These are phyloP conservation scores for Diplosoma virens DNA, from an alignment of 23 tunicate genomes.

Conservation along the genomic window DNA sequence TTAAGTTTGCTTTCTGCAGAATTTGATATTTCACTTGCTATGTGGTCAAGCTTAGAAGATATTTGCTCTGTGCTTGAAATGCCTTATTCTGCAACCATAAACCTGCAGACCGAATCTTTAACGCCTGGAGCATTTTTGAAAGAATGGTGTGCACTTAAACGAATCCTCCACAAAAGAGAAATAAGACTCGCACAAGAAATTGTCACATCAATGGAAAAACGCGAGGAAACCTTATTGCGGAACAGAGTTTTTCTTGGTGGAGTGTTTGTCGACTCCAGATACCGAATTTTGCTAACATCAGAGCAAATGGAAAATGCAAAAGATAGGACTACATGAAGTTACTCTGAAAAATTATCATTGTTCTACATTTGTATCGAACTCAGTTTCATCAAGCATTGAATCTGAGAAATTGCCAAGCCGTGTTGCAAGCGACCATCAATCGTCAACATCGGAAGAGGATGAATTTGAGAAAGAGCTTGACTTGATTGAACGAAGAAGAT, in stretches of 20 bases:
- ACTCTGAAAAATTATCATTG: constrained; percentile 2
- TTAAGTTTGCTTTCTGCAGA: constrained; percentile 21
- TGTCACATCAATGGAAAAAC: constrained; percentile 30
- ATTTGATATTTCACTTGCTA: constrained; percentile 21
- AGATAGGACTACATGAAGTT: background rate
- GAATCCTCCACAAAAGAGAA: constrained; percentile 24
- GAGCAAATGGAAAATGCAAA: too few relatives aligned
- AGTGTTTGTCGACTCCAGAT: constrained; percentile 23
- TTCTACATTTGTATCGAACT: background rate
- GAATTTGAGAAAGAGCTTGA: constrained; percentile 8
- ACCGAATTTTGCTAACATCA: constrained; percentile 19
- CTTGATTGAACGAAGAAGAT: background rate
- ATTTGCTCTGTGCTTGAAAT: constrained; percentile 2
- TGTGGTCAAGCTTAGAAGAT: background rate
- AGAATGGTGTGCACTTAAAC: constrained; percentile 25
- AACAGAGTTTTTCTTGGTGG: constrained; percentile 17
- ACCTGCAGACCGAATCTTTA: constrained; percentile 29
- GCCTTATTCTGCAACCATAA: constrained; percentile 23
- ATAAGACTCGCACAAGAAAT: constrained; percentile 33
- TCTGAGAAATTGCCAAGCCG: background rate
- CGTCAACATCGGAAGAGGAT: background rate
- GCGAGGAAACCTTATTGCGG: constrained; percentile 13
- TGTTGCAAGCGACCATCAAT: background rate
- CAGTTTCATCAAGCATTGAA: background rate
- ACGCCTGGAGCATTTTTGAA: constrained; percentile 21